Base-by-base conservation (phyloP, 2,113 vertebrate genomes). In the Glaucidium brasilianum region DNA sequence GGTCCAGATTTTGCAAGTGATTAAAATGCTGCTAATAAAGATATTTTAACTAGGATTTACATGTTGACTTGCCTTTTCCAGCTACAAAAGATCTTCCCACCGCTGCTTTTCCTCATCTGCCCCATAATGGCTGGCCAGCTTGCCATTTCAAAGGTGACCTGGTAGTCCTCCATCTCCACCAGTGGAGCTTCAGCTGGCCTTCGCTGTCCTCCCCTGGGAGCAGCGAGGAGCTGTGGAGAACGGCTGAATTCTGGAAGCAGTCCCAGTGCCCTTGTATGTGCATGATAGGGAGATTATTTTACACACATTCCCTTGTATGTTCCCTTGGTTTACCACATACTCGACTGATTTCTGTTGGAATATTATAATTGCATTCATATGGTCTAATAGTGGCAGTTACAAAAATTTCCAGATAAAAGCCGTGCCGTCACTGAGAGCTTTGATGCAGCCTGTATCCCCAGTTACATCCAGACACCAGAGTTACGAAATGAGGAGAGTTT, bases 21-120 rank as follows among this genome's bases (percentile, higher is more conserved):
- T 97, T 97, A 97, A 96, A 96, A 97, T 96, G 91, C 90, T 89
- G 94, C 91, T 97, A 97, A 97, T 97, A 95, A 97, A 95, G 97
- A 83, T 93, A 97, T 89, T 97, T 96, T 97, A 95, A 83, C 90
- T 77, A 85, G 87, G 82, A 89, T 95, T 97, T 92, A 53, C 79
- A 77, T 80, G 92, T 91, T 95, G 96, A 93, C 91, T 97, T 94
- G 97, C 92, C 96, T 97, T 97, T 97, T 97, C 89, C 97, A 97
- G 96, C 84, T 96, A 88, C 72, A 89, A 86, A 79, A 82, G 80
- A 19, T 35, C 83, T 88, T 93, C 47, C 29, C 47, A 12, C 21
- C 0, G 1, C 80, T 94, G 68, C 55, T 93, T 58, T 64, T 62
- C 67, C 3, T 30, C 1, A 3, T 39, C 76, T 52, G 34, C n/a